Conservation (phyloP, 2,888 invertebrate genomes). For the Drosophila dives region DNA sequence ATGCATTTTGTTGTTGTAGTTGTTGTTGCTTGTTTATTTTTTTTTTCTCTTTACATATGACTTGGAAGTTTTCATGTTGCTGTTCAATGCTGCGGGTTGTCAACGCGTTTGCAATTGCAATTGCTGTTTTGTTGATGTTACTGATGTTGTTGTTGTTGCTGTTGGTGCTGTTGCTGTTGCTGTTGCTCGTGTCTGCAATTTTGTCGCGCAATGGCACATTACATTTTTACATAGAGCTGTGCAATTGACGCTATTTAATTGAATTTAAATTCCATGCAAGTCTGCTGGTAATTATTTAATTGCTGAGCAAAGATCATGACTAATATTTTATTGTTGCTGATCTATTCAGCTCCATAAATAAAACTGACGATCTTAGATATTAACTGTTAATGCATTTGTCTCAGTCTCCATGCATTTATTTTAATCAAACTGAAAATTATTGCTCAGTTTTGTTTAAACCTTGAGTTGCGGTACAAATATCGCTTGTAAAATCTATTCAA, state of each 20-base stretch:
- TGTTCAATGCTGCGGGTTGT: conserved; percentile 56
- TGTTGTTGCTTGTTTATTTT: conserved; percentile 10
- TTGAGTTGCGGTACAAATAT: conserved; percentile 1
- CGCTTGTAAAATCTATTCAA: not conserved
- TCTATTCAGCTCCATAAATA: not conserved
- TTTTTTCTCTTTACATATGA: conserved; percentile 49
- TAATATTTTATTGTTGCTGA: not conserved
- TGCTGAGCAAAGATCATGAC: conserved; percentile 2
- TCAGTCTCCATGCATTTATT: not conserved
- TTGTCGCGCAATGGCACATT: conserved; percentile 28
- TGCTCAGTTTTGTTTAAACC: not conserved
- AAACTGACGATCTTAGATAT: not conserved
- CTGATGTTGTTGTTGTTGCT: not conserved
- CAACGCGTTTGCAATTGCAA: conserved; percentile 55
- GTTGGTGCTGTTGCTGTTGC: fast-evolving
- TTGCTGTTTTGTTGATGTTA: conserved; percentile 40
- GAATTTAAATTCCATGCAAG: conserved; percentile 52
- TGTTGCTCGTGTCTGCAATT: conserved; percentile 32
- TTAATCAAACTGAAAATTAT: not conserved
- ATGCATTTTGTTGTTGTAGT: conserved; percentile 27
- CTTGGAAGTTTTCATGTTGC: conserved; percentile 59
- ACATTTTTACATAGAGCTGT: conserved; percentile 31
- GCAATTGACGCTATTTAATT: conserved; percentile 17
- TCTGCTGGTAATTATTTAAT: conserved; percentile 23
- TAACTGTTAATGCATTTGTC: not conserved